Evolutionary conservation across 2,113 vertebrate genomes (phyloP), one percentile per base, ranked within the genome.

Genomic region (Pipra filicauda): DNA sequence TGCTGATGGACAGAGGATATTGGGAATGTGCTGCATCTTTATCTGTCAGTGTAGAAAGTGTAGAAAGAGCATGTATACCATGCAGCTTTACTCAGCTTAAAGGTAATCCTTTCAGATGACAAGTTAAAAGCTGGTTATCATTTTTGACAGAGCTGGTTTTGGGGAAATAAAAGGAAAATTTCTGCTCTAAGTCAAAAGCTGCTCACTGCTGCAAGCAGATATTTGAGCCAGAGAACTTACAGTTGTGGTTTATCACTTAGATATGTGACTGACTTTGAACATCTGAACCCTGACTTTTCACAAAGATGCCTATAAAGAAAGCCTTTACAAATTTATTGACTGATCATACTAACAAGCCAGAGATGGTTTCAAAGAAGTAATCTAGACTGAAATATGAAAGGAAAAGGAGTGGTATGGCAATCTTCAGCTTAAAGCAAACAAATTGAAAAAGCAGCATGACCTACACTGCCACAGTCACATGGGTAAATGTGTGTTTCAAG

Each of bases 121-220:
- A 95, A 81, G 44, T 96, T 78, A 89, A 97, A 97, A 96, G 33
- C 70, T 93, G 79, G 57, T 95, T 97, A 95, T 97, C 90, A 7
- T 80, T 92, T 96, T 93, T 91, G 92, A 91, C 88, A 93, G 82
- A 93, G 82, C 89, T 95, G 69, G 54, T 91, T 96, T 89, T 71
- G 70, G 44, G 81, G 54, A 84, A 96, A 86, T 96, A 93, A 96
- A 96, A 89, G 72, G 52, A 81, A 93, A 97, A 95, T 49, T 86
- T 49, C 59, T 85, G 79, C 41, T 95, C 91, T 83, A 92, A 81
- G 73, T 90, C 86, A 91, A 94, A 96, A 94, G 82, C 66, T 88
- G 54, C 76, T 84, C 51, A 82, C 91, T n/a, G 8, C 71, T 92
- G 81, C 91, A 96, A 93, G 83, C 88, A 81, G 57, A 72, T 64